Evolutionary conservation across 2,113 vertebrate genomes (phyloP), one percentile per base, ranked within the genome.

Genomic region (Esox niger): DNA sequence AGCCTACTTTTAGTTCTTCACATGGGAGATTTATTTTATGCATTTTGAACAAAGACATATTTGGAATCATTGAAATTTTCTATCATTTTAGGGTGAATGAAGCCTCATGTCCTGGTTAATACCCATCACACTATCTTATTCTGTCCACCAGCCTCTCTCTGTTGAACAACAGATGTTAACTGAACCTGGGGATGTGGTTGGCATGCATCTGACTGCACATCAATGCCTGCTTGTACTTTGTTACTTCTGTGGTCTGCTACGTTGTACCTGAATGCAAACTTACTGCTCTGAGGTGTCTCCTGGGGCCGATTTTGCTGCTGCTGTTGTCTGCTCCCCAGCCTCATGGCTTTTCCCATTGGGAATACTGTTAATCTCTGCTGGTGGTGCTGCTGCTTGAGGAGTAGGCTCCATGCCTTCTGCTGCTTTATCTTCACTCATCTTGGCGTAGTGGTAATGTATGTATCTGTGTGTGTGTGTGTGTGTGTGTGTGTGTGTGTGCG

Each of bases 281-380:
- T 81, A 93, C 91, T 89, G 90, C 70, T 81, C 83, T 27, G 77
- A 55, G 15, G 82, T 82, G 1, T 81, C 88, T 67, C 82, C 78
- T 23, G 84, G 71, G 1, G 79, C 56, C 17, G 83, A 88, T 79
- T 84, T 90, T 65, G 81, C 82, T 3, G 69, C 74, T 1, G 75
- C 72, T 17, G 79, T 59, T 56, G 82, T 79, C 32, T 90, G 88
- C 20, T 88, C 90, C 26, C 71, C 82, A 4, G 81, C 63, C 27
- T 91, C 89, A 1, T 90, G 91, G 64, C 90, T 88, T 78, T 91
- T 92, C 46, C 91, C 91, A 1, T 93, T 93, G 25, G 91, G 91
- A 61, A 93, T 86, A 8, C 86, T 62, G 10, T 83, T 92, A 49
- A 26, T 85, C 75, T 92, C 91, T 0, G 78, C 81, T 10, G 79